These are phyloP conservation scores for Beroe forskalii DNA, from an alignment of 37 sponge, comb jelly and placozoan genomes.

Conservation along the genomic window DNA sequence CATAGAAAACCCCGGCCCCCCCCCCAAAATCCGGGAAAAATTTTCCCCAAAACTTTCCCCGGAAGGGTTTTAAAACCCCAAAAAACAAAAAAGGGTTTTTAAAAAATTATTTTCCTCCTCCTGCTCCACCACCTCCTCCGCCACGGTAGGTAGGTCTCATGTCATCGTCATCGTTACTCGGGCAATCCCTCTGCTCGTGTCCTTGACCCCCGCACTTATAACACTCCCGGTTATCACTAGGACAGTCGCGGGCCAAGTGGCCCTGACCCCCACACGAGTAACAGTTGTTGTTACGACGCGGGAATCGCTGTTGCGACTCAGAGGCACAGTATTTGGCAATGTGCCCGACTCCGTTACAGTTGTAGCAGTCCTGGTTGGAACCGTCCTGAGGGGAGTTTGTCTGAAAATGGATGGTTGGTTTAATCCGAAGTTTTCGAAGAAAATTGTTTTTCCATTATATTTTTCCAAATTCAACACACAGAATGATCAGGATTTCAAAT, in stretches of 20 bases:
- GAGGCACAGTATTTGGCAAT: slow-evolving; percentile 51
- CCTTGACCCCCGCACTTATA: slow-evolving; percentile 23
- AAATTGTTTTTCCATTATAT: too few relatives aligned
- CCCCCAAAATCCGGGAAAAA: too few relatives aligned
- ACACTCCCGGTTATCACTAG: slow-evolving; percentile 5
- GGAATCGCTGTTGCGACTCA: background rate
- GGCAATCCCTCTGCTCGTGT: slow-evolving; percentile 21
- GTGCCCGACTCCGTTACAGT: slow-evolving; percentile 53
- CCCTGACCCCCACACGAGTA: slow-evolving; percentile 32
- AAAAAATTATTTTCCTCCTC: too few relatives aligned
- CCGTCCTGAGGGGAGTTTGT: slow-evolving; percentile 25
- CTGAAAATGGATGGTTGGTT: too few relatives aligned
- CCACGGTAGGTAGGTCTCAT: too few relatives aligned
- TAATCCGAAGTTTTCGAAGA: too few relatives aligned
- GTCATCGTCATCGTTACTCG: slow-evolving; percentile 6
- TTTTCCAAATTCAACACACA: too few relatives aligned
- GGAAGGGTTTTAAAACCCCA: too few relatives aligned
- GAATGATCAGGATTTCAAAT: background rate
- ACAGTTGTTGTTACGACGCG: background rate
- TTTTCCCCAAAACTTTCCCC: too few relatives aligned
- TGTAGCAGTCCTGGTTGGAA: slow-evolving; percentile 16
- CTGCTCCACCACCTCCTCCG: too few relatives aligned
- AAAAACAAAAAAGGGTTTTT: too few relatives aligned
- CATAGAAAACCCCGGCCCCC: too few relatives aligned
- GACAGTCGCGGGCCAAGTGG: slow-evolving; percentile 40